Percentiles rank a stretch among this genome's conserved stretches.
These are phyloP conservation scores for Notarius lentiginosus DNA, from an alignment of 2,113 vertebrate genomes.

Conservation along the genomic window DNA sequence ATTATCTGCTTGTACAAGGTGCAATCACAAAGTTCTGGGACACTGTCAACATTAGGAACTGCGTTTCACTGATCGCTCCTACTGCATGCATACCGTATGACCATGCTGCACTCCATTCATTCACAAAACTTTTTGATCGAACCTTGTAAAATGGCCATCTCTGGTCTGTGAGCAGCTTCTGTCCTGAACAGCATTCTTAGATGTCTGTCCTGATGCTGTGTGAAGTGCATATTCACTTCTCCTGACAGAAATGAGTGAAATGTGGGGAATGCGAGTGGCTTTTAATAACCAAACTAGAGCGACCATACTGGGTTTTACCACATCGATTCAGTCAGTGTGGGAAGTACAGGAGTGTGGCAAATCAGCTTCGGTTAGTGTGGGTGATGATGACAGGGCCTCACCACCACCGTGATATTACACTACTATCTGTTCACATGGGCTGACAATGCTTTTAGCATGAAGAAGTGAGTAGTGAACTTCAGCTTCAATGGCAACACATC, in stretches of 20 bases:
- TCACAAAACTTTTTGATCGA: no score
- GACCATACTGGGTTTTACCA: conserved; percentile 21
- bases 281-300: conserved; percentile 25
- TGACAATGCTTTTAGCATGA: not conserved
- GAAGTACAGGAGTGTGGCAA: conserved; percentile 27
- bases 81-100: no score
- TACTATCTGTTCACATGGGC: not conserved
- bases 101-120: no score
- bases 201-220: not conserved
- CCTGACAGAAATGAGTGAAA: conserved; percentile 20
- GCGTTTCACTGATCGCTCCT: no score
- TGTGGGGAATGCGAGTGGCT: conserved; percentile 33
- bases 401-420: conserved; percentile 26
- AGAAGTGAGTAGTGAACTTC: not conserved
- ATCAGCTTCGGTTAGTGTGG: conserved; percentile 41
- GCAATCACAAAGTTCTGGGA: no score
- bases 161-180: not conserved
- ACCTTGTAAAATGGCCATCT: not conserved
- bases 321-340: conserved; percentile 32
- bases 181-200: no score
- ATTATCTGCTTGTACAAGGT: not conserved
- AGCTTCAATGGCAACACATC: not conserved
- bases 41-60: no score
- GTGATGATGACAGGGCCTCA: conserved; percentile 23
- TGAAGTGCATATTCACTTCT: conserved; percentile 7